Percentiles rank a stretch among this genome's conserved stretches.
Conservation (phyloP, 2,888 invertebrate species). For the Empis stercorea region DNA sequence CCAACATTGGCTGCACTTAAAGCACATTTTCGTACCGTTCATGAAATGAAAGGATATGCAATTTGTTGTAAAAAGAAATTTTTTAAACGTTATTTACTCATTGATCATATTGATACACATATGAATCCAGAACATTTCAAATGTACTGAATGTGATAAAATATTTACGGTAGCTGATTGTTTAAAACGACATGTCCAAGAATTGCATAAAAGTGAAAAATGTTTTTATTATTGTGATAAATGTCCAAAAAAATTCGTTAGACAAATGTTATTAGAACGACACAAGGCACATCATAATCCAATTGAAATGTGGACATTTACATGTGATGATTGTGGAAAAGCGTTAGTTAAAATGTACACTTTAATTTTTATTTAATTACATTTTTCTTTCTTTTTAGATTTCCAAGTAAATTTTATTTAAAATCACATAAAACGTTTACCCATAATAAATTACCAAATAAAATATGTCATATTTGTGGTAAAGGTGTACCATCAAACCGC, state of each 20-base stretch:
- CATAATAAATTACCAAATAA: constrained; percentile 16
- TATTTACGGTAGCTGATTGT: constrained; percentile 30
- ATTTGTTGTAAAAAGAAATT: constrained; percentile 33
- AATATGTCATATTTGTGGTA: constrained; percentile 33
- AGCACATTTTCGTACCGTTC: constrained; percentile 27
- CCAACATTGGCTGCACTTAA: constrained; percentile 26
- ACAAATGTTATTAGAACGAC: constrained; percentile 30
- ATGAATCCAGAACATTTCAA: constrained; percentile 32
- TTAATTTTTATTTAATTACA: neutral
- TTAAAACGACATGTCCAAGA: constrained; percentile 30
- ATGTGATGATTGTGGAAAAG: constrained; percentile 12
- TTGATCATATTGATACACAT: constrained; percentile 32
- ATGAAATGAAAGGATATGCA: constrained; percentile 27
- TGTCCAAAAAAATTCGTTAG: constrained; percentile 31
- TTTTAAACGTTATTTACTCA: constrained; percentile 26
- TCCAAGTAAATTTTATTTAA: constrained; percentile 15
- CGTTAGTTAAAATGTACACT: constrained; percentile 5
- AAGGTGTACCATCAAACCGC: constrained; percentile 16
- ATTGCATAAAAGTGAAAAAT: constrained; percentile 30
- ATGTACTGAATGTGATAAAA: constrained; percentile 29
- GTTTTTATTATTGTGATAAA: constrained; percentile 27
- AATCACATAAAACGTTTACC: neutral
- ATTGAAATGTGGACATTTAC: constrained; percentile 11
- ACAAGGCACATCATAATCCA: constrained; percentile 29
- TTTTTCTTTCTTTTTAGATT: constrained; percentile 21